Base-by-base conservation (phyloP, 2,888 invertebrate genomes). In the Cheilosia soror region DNA sequence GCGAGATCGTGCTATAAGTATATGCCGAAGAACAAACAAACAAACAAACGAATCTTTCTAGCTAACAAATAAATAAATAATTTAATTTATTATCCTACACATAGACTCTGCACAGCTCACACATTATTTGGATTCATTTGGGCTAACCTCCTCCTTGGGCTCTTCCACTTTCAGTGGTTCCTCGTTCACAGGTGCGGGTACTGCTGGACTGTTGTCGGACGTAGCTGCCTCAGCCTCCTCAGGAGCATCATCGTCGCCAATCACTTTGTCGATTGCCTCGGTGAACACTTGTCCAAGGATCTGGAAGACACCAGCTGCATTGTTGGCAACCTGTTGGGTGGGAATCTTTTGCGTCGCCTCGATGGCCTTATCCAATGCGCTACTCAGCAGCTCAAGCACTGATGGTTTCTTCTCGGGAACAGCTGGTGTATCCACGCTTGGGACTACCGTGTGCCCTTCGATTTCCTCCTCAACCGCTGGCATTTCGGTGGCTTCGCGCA, bases 221-320 rank as follows among this genome's bases (percentile, higher is more conserved):
- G 42, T 51, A 7, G 66, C 85, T 9, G 82, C 88, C 3, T 82
- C 65, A 49, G n/a, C 72, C 42, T 90, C 90, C 5, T 89, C 90
- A 15, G 82, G 77, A 42, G 89, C 90, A 47, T 89, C 90, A 44
- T 90, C 90, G 2, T 88, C 89, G 33, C 89, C 90, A 31, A 91
- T 91, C 0, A 91, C 91, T 71, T 91, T 88, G 75, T 91, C 90
- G 53, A 91, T 91, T 60, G 91, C 90, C 71, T 91, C 90, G 72
- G 90, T 91, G 47, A 91, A 89, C 37, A 91, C 91, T 82, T 91
- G 91, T 75, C 91, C 90, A 65, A 91, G 91, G 5, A 91, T 88
- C 81, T 91, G 91, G 88, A 91, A 91, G 76, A 91, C 91, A 73
- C 91, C 91, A 75, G 91, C 84, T 0, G 91, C 92, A 87, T 90